Evolutionary conservation across 2,888 invertebrate species (phyloP), one percentile per base, ranked within the genome.

Genomic region (Diarsia mendica): DNA sequence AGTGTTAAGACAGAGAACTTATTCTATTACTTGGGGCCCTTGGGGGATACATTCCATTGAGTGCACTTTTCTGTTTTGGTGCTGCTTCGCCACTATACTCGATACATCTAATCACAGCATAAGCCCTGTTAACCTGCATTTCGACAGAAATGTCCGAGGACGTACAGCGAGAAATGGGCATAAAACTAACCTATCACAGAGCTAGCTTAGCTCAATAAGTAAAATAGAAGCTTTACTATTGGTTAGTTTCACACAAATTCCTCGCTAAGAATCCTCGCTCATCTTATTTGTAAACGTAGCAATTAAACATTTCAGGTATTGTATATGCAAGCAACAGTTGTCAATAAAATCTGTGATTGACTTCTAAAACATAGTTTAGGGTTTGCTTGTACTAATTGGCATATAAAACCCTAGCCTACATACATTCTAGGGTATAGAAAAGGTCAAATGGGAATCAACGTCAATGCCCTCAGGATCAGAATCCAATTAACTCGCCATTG

Each of bases 401-500:
- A 8, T 46, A 15, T 65, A 1, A 23, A 10, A 15, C 4, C 20
- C 33, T 46, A 23, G 44, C 15, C 15, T 11, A 11, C 46, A 20
- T 33, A 6, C 3, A 58, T 48, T 39, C 60, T 51, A 61, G 9
- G 9, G 44, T 44, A 51, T 11, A 15, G 3, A n/a, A 33, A 23
- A 33, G 23, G 23, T 44, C 76, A 28, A 39, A 51, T 8, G 60
- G 53, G 61, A 79, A 79, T 44, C 53, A 65, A 18, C 8, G 44
- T 48, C 9, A 53, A 53, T 13, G 60, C 8, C 15, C n/a, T 75
- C 53, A 48, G 23, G 51, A 49, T 65, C 67, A 65, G 44, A 28
- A 82, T 72, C 65, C 72, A 82, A 82, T 82, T 72, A 77, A 55
- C 20, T 28, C 33, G 49, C 51, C 44, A 82, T 61, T 60, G 60